phyloP scores from a whole-genome alignment of 53 echinoderm and acorn worm genomes.

The Temnopleurus reevesii region DNA sequence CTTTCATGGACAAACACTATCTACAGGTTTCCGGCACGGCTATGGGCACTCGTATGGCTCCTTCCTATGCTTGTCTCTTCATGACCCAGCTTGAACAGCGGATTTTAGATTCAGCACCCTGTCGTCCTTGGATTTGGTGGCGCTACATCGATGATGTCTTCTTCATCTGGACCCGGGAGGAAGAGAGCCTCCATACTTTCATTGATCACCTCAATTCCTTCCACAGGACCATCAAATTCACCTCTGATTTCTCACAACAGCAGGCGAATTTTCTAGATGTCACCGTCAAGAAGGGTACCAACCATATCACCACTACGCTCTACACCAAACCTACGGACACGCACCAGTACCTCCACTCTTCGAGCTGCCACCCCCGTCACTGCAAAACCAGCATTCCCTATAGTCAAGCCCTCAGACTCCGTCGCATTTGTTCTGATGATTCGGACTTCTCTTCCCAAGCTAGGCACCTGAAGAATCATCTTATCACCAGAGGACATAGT shows the following conservation, averaged over 20 bases:
- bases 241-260: too few species aligned
- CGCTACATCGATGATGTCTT: neutral
- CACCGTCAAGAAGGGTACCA: neutral
- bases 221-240: too few species aligned
- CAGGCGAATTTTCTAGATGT: too few species aligned
- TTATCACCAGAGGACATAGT: too few species aligned
- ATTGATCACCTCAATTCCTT: neutral
- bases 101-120: conserved; percentile 17
- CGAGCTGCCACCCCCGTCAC: conserved; percentile 25
- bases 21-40: conserved; percentile 27
- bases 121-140: conserved; percentile 26
- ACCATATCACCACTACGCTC: neutral
- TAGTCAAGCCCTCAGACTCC: conserved; percentile 8
- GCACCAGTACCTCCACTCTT: conserved; percentile 34
- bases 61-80: conserved; percentile 49
- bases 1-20: neutral
- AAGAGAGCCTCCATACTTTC: neutral
- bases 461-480: too few species aligned
- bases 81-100: conserved; percentile 34
- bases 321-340: conserved; percentile 30
- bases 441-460: neutral
- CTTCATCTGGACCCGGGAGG: conserved; percentile 42
- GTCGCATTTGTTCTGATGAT: conserved; percentile 5
- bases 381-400: conserved; percentile 34
- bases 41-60: conserved; percentile 35